Base-by-base conservation (phyloP, 2,113 vertebrate genomes). In the Rousettus leschenaultii region DNA sequence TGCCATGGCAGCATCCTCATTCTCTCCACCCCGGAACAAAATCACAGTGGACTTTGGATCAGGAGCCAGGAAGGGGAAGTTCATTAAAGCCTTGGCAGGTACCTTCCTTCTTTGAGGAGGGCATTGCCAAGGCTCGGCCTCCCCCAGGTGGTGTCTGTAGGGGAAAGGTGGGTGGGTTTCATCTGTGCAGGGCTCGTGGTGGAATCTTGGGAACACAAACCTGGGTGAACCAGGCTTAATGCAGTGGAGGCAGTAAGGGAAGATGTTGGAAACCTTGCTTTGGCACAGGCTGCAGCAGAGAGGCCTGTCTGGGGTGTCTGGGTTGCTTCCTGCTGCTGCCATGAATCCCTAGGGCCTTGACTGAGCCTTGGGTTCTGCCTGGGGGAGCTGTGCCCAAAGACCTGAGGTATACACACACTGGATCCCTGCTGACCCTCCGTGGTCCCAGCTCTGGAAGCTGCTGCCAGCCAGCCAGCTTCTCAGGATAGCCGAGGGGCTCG, bases 21-120 rank as follows among this genome's bases (percentile, higher is more conserved):
- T 53, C 79, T 79, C 18, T 51, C 65, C 7, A 55, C 9, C 53
- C 26, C 16, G 5, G 78, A 57, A 89, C 65, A 70, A 85, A 79
- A 53, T 91, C 61, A 61, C 45, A 33, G 53, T 84, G 79, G 73
- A 85, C 73, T 93, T 89, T 35, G 79, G 38, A 66, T 59, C 71
- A 59, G 80, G 51, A 90, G n/a, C 38, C 19, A 22, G 57, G 66
- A 77, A 1, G 9, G 33, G 74, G 68, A 93, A 61, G 66, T 43
- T 93, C 59, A 48, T 14, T 55, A 28, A 74, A 53, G 14, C 38
- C 48, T 43, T 30, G 14, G 71, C 65, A 66, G 63, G 35, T 33
- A 22, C 30, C n/a, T 9, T 59, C 63, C 43, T 43, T 66, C 66
- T 80, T 9, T 13, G 48, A 61, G 38, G 24, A 22, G 10, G 59